Evolutionary conservation across 2,113 vertebrate genomes (phyloP), one percentile per base, ranked within the genome.

Genomic region (Hemibagrus wyckioides): DNA sequence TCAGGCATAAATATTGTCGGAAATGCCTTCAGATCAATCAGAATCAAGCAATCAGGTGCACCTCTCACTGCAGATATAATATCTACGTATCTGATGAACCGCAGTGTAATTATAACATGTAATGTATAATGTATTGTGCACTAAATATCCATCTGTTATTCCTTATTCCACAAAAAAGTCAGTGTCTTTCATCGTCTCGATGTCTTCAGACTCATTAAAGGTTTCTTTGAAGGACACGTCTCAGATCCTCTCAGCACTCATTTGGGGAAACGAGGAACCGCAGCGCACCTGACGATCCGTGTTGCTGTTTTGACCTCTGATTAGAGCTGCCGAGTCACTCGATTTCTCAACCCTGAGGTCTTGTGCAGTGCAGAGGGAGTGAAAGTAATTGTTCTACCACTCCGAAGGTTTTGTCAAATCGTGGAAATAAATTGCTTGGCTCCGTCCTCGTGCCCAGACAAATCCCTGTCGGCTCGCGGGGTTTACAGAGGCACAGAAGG

Each of bases 391-490:
- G 94, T 91, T 91, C 92, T 94, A 71, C 91, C 90, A 92, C 87
- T 92, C 92, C 81, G 91, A 92, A 90, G 82, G 91, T 93, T 90
- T 92, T 90, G 91, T 56, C 89, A 92, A 93, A 93, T 94, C 89
- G 94, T 94, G 92, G 93, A 94, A 95, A 94, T 94, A 94, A 95
- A 95, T 94, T 89, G 93, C 92, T 92, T 87, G 90, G 89, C 87
- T 88, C 91, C 90, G 89, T 90, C 90, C 87, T 89, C 87, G 59
- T 88, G 86, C 90, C 92, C 89, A 92, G 91, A 93, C 90, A 90
- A 88, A 84, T 92, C 92, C 94, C 93, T 25, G 50, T 85, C 65
- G 93, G 91, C 82, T 79, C 87, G 90, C 91, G 90, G 89, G 92
- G 92, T 93, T 54, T 93, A 89, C 90, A 93, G 91, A 91, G 89